These are phyloP conservation scores for Ceryle rudis DNA, from an alignment of 2,797 vertebrate species.

Conservation along the genomic window DNA sequence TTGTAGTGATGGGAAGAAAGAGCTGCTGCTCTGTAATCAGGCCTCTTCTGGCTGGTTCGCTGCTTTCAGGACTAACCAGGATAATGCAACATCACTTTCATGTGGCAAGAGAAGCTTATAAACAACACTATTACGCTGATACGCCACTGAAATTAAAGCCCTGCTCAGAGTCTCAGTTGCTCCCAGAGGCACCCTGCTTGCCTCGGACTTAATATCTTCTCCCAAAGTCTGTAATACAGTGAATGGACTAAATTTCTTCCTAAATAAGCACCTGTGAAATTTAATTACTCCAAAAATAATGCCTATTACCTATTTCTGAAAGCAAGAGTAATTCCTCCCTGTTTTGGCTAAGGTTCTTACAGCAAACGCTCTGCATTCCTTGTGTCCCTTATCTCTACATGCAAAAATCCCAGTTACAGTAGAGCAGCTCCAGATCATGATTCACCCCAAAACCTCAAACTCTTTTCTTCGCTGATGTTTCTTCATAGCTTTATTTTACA, in stretches of 20 bases:
- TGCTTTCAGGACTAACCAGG: constrained; percentile 8
- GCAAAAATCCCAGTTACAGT: background rate
- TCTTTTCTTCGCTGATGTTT: background rate
- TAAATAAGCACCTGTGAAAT: background rate
- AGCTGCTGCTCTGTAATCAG: constrained; percentile 39
- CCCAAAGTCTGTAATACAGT: background rate
- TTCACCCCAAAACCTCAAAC: background rate
- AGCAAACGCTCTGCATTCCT: background rate
- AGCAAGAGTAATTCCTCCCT: background rate
- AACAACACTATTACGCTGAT: constrained; percentile 6
- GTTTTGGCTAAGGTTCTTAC: background rate
- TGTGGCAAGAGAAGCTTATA: constrained; percentile 37
- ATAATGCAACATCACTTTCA: constrained; percentile 33
- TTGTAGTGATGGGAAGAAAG: constrained; percentile 51
- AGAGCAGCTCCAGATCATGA: background rate
- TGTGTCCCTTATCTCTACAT: background rate
- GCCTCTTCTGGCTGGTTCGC: background rate
- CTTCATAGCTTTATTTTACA: background rate
- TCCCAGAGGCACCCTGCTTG: constrained; percentile 18
- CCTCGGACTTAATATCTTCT: background rate
- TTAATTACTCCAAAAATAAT: background rate
- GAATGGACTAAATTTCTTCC: background rate
- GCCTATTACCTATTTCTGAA: background rate
- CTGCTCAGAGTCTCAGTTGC: background rate
- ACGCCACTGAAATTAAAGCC: background rate